Evolutionary conservation across 2,113 vertebrate genomes (phyloP).

Genomic region (Spermophilus dauricus): DNA sequence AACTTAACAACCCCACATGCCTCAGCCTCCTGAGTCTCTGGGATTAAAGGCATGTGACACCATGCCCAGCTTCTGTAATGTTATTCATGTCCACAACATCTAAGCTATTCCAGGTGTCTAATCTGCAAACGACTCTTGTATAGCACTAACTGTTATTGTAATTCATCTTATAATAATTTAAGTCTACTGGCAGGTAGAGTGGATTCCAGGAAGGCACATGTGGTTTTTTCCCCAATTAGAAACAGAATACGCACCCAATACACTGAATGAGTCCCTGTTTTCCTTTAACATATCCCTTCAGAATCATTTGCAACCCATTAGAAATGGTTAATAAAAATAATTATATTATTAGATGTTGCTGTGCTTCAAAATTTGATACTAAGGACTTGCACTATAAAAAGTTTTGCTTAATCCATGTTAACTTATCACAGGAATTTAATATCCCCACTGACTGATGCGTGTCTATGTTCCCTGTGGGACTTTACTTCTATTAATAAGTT

Average conservation of each 20-base stretch:
- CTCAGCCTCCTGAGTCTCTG: neutral
- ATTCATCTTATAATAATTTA: neutral
- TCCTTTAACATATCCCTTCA: constrained; percentile 10
- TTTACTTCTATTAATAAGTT: constrained; percentile 86
- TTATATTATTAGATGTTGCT: constrained; percentile 81
- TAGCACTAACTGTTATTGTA: neutral
- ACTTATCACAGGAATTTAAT: constrained; percentile 85
- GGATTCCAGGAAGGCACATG: neutral
- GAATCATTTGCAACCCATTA: constrained; percentile 57
- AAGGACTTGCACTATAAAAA: constrained; percentile 82
- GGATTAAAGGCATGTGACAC: neutral
- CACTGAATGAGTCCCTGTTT: constrained; percentile 23
- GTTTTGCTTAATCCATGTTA: constrained; percentile 84
- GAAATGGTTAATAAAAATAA: constrained; percentile 79
- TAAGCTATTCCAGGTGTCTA: neutral
- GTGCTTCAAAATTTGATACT: constrained; percentile 83
- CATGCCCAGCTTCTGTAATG: neutral
- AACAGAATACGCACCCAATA: neutral
- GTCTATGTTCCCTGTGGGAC: constrained; percentile 75
- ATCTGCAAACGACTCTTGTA: neutral
- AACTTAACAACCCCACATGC: neutral
- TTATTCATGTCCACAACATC: constrained; percentile 33
- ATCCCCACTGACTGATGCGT: constrained; percentile 76
- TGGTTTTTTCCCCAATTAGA: constrained; percentile 10
- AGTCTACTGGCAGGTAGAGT: neutral